Conservation (phyloP, 1,140 invertebrate genomes). For the Belonocnema kinseyi region DNA sequence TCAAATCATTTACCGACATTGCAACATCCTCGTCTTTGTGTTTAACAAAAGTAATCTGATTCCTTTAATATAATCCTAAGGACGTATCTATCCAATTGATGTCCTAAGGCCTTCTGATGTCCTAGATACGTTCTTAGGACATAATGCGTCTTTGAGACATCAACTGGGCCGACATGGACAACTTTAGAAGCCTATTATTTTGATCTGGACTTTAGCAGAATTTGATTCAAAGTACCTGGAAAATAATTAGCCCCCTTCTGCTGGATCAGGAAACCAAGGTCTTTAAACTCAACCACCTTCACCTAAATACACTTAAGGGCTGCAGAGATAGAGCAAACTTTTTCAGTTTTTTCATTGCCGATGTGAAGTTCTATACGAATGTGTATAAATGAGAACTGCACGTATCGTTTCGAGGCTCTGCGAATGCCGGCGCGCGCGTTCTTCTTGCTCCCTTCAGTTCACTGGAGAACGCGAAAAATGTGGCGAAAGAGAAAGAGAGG, state of each 20-base stretch:
- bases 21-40: background rate
- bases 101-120: no score
- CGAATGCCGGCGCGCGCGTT: constrained; percentile 59
- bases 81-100: no score
- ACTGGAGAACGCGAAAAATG: constrained; percentile 65
- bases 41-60: no score
- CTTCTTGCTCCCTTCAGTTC: constrained; percentile 60
- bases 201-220: no score
- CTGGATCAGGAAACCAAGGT: background rate
- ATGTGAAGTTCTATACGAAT: constrained; percentile 31
- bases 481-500: constrained; percentile 54
- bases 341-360: background rate
- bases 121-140: no score
- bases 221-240: no score
- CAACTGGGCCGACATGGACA: no score
- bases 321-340: constrained; percentile 5
- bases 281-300: constrained; percentile 11
- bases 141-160: no score
- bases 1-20: background rate
- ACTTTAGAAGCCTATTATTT: no score
- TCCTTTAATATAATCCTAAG: no score
- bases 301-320: constrained; percentile 19
- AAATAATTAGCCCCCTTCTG: no score
- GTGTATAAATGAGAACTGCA: constrained; percentile 47
- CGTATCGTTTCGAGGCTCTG: constrained; percentile 50